phyloP scores from a whole-genome alignment of 2,797 vertebrate genomes.

The Rhinogobio ventralis region DNA sequence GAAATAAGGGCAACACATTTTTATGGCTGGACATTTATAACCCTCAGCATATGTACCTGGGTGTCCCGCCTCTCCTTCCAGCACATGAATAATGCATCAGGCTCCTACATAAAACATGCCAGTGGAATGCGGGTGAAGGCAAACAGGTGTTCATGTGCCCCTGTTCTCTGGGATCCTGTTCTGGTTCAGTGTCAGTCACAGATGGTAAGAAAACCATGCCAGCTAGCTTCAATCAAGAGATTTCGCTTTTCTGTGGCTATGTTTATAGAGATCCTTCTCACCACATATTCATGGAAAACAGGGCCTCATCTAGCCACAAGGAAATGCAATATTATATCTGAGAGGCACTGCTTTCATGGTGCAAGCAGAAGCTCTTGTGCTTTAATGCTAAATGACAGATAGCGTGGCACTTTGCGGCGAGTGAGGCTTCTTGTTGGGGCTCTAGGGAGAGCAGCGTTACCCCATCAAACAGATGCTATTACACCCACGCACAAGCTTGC shows the following conservation, averaged over 20 bases:
- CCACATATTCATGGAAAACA: conserved; percentile 11
- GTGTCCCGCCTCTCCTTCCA: conserved; percentile 40
- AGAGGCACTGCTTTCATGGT: conserved; percentile 15
- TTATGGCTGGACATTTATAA: conserved; percentile 51
- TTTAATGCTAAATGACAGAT: conserved; percentile 45
- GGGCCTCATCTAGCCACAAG: conserved; percentile 20
- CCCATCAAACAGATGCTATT: conserved; percentile 44
- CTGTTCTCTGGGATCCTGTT: conserved; percentile 50
- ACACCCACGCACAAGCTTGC: conserved; percentile 9
- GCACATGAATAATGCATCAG: conserved; percentile 66
- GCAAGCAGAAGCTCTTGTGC: conserved; percentile 22
- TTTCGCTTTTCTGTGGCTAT: conserved; percentile 18
- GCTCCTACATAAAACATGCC: conserved; percentile 65
- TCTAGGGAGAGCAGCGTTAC: conserved; percentile 36
- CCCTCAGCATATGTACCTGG: conserved; percentile 59
- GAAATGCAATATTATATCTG: conserved; percentile 7
- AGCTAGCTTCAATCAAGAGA: conserved; percentile 15
- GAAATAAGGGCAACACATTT: conserved; percentile 42
- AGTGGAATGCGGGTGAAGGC: conserved; percentile 58
- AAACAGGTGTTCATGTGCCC: conserved; percentile 63
- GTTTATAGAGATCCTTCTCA: conserved; percentile 13
- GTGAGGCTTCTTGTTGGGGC: conserved; percentile 29
- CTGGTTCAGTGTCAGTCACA: conserved; percentile 53
- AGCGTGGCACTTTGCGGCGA: conserved; percentile 19
- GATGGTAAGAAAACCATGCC: conserved; percentile 34